These are phyloP conservation scores for Artibeus jamaicensis DNA, from an alignment of 2,797 vertebrate genomes.

Conservation along the genomic window DNA sequence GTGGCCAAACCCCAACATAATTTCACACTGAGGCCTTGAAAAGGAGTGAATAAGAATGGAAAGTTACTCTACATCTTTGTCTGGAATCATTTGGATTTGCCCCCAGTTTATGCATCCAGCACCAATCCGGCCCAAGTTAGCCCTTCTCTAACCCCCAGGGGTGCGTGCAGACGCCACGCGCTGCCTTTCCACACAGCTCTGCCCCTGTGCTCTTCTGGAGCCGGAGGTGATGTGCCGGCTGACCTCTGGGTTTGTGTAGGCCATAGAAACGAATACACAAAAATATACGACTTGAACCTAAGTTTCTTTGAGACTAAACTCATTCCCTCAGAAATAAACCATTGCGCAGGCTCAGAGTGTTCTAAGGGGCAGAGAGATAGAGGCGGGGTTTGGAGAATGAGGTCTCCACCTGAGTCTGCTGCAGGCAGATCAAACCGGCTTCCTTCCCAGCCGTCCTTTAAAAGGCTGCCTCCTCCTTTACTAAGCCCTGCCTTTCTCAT, in stretches of 20 bases:
- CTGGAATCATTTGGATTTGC: background rate
- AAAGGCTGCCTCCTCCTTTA: background rate
- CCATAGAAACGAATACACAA: background rate
- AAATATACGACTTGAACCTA: background rate
- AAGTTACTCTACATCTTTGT: background rate
- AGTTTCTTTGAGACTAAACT: background rate
- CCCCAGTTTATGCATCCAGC: background rate
- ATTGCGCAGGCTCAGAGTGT: background rate
- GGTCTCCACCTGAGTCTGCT: background rate
- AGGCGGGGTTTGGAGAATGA: background rate
- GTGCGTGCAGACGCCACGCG: background rate
- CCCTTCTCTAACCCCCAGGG: background rate
- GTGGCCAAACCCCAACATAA: background rate
- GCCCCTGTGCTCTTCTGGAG: background rate
- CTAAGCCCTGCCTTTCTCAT: background rate
- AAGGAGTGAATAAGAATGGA: background rate
- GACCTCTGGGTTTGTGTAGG: background rate
- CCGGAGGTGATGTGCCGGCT: background rate
- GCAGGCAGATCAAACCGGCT: background rate
- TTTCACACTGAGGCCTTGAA: background rate
- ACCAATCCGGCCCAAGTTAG: background rate
- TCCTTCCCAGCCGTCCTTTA: fast-evolving
- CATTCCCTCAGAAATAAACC: background rate
- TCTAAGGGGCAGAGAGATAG: too few species aligned
- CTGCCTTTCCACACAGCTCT: background rate